Evolutionary conservation across 2,888 invertebrate genomes (phyloP).

Genomic region (Unio pictorum): DNA sequence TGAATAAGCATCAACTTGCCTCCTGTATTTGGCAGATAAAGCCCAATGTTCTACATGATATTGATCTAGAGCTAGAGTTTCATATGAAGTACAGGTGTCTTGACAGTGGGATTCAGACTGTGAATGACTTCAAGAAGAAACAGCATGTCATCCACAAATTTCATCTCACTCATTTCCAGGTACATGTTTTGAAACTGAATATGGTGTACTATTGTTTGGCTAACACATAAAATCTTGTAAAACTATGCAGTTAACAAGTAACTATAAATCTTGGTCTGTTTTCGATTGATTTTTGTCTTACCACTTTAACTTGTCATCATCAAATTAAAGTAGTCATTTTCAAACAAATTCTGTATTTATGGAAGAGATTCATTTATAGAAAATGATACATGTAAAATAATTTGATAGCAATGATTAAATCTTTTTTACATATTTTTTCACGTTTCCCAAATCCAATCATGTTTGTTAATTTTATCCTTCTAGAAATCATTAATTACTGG

Average conservation of each 20-base stretch:
- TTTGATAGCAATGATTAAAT: too few species aligned
- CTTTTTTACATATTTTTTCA: too few species aligned
- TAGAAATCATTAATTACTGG: too few species aligned
- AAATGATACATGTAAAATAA: too few species aligned
- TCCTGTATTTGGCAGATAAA: slow-evolving; percentile 89
- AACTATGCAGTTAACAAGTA: not conserved
- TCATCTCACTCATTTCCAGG: slow-evolving; percentile 86
- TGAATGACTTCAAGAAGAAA: slow-evolving; percentile 11
- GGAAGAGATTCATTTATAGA: too few species aligned
- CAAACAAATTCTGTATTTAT: too few species aligned
- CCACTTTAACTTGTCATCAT: too few species aligned
- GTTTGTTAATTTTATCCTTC: too few species aligned
- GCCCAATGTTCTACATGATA: slow-evolving; percentile 43
- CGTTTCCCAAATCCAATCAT: too few species aligned
- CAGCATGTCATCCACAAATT: slow-evolving; percentile 78
- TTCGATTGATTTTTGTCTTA: too few species aligned
- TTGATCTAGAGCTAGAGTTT: slow-evolving; percentile 75
- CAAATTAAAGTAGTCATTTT: too few species aligned
- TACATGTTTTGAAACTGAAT: slow-evolving; percentile 63
- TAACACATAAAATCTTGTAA: not conserved
- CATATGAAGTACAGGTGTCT: slow-evolving; percentile 75
- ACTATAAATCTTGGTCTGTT: too few species aligned
- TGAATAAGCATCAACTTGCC: slow-evolving; percentile 83
- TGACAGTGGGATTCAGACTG: slow-evolving; percentile 50
- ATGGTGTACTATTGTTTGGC: not conserved